Base-by-base conservation (phyloP, 1,140 invertebrate genomes). In the Caenorhabditis latens region DNA sequence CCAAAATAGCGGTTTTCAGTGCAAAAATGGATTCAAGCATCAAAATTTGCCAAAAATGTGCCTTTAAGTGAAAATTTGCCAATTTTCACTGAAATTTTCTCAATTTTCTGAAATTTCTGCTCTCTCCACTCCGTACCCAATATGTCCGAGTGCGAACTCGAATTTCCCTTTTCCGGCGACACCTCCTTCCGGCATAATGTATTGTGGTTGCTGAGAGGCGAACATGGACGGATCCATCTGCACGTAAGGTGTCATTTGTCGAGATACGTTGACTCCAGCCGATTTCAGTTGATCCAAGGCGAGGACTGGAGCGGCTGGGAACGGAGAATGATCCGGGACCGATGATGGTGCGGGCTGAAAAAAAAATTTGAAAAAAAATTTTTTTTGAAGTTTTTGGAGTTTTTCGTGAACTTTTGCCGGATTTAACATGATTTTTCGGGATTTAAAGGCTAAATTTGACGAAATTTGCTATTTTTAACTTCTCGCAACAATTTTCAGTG, bases 181-280 rank as follows among this genome's bases (percentile, higher is more conserved):
- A 21, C 87, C 89, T 1, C 89, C 89, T 32, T 89, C 89, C 4
- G 89, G 88, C 75, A 86, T 87, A 55, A 89, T 86, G 83, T 89
- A 89, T 55, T 89, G 89, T 32, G 89, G 89, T 40, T 57, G 43
- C 19, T 89, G 86, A 57, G 86, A 71, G 24, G 43, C 83, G 55
- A 89, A 89, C 57, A 89, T 86, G 19, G 89, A 89, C 2, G 89
- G 89, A 84, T 89, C 89, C 84, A 89, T 89, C 87, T 89, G 89
- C 16, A 89, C 86, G 53, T 89, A 89, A 5, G 89, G 89, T 16
- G 88, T 79, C 87, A 89, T 89, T 79, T 88, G 88, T 67, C 86
- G 55, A 4, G 83, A 65, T 19, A 89, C 63, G 1, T 79, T 79
- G 1, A 89, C 84, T 75, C 88, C 88, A 24, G 89, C 87, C 9